phyloP scores from a whole-genome alignment of 2,113 vertebrate genomes.

The Rhinolophus sinicus region DNA sequence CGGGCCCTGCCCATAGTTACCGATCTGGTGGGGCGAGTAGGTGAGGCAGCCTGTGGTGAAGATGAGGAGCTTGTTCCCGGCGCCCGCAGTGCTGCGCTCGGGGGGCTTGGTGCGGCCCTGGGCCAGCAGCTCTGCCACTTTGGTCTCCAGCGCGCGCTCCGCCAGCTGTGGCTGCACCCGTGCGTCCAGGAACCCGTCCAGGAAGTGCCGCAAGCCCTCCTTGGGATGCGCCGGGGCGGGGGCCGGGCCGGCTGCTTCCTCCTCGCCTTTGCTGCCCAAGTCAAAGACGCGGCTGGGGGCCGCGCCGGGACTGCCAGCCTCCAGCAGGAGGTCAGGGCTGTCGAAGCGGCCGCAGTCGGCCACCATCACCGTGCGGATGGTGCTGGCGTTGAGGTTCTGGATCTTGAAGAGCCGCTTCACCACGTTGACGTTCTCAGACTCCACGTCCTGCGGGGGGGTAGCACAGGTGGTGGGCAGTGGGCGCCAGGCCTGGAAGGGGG shows the following conservation, averaged over 20 bases:
- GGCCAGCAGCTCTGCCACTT: constrained; percentile 92
- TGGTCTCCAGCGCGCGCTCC: constrained; percentile 89
- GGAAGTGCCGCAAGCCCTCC: constrained; percentile 83
- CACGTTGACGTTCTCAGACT: constrained; percentile 97
- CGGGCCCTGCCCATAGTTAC: constrained; percentile 78
- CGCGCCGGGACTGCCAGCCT: constrained; percentile 84
- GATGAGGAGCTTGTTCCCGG: constrained; percentile 94
- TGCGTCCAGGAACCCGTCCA: constrained; percentile 82
- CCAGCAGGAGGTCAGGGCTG: constrained; percentile 91
- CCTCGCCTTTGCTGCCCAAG: constrained; percentile 73
- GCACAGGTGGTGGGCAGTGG: neutral
- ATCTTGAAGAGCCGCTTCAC: constrained; percentile 99
- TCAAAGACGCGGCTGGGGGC: constrained; percentile 86
- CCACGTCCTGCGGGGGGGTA: constrained; percentile 88
- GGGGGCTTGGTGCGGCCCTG: constrained; percentile 88
- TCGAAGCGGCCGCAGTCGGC: constrained; percentile 94
- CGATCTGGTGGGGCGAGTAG: constrained; percentile 98
- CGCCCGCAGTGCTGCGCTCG: constrained; percentile 77
- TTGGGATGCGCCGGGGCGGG: neutral
- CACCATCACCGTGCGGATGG: constrained; percentile 97
- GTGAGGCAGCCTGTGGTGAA: constrained; percentile 99
- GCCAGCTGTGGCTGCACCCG: constrained; percentile 75
- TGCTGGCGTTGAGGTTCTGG: constrained; percentile 98
- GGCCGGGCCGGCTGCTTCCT: neutral
- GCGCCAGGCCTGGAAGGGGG: neutral